Percentiles rank a stretch among this genome's conserved stretches.
These are phyloP conservation scores for Myiagra hebetior DNA, from an alignment of 2,113 vertebrate species.

Conservation along the genomic window DNA sequence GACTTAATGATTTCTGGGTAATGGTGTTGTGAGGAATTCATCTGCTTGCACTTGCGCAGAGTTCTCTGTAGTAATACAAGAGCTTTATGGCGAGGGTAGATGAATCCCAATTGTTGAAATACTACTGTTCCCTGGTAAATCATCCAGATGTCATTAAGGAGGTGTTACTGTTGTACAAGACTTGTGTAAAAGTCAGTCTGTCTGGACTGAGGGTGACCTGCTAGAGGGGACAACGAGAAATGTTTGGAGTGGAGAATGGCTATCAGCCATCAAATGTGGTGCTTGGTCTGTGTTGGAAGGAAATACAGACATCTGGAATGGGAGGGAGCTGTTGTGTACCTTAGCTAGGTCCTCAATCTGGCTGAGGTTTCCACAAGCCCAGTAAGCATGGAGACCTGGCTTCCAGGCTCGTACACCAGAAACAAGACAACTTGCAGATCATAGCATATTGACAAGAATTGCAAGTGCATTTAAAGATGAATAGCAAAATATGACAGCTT, in stretches of 20 bases:
- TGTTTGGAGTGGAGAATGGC: neutral
- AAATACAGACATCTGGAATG: neutral
- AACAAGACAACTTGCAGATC: neutral
- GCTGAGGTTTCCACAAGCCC: neutral
- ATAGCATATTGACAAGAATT: neutral
- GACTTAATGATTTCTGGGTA: neutral
- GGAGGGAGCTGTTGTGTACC: neutral
- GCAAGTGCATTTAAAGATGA: neutral
- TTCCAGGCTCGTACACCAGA: neutral
- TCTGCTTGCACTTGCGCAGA: neutral
- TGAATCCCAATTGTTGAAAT: neutral
- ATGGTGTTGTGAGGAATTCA: neutral
- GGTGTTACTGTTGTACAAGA: neutral
- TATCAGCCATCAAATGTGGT: neutral
- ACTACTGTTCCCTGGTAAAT: accelerated
- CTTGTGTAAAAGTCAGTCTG: neutral
- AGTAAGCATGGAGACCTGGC: neutral
- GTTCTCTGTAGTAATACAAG: neutral
- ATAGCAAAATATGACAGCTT: neutral
- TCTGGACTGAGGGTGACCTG: neutral
- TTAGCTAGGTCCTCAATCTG: neutral
- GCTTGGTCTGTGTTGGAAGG: neutral
- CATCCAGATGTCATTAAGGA: neutral
- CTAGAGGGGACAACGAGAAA: neutral
- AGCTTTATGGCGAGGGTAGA: neutral